Evolutionary conservation across 2,888 invertebrate genomes (phyloP).

Genomic region (Leptinotarsa rubiginosa): DNA sequence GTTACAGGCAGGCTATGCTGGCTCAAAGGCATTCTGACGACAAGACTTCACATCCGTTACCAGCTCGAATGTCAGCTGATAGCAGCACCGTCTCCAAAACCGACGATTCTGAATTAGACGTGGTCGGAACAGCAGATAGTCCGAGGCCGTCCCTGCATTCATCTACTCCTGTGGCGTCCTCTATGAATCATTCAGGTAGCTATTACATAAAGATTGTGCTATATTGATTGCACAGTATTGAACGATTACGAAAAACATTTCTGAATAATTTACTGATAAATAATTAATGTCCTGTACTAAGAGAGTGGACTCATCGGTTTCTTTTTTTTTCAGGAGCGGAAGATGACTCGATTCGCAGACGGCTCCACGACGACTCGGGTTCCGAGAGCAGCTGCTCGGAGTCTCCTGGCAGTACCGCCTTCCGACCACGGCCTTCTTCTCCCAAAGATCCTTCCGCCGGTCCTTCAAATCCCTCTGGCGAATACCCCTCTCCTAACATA

Average conservation of each 20-base stretch:
- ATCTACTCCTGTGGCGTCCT: conserved; percentile 59
- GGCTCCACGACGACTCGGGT: conserved; percentile 75
- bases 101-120: conserved; percentile 90
- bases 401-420: conserved; percentile 66
- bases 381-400: conserved; percentile 82
- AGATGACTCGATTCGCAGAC: conserved; percentile 68
- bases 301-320: not conserved
- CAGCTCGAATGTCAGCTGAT: conserved; percentile 66
- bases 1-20: conserved; percentile 81
- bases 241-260: too few species aligned
- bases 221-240: too few species aligned
- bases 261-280: too few species aligned
- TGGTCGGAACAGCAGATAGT: conserved; percentile 88
- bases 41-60: conserved; percentile 67
- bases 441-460: conserved; percentile 64
- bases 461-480: conserved; percentile 72
- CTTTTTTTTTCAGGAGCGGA: conserved; percentile 48
- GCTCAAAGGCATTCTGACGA: conserved; percentile 70
- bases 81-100: conserved; percentile 72
- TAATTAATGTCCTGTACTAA: too few species aligned
- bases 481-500: conserved; percentile 90
- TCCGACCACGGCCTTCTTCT: conserved; percentile 66
- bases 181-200: conserved; percentile 60
- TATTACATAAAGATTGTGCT: conserved; percentile 17
- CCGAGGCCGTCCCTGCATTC: conserved; percentile 75